Base-by-base conservation (phyloP, 2,113 vertebrate species). In the Calidris pygmaea region DNA sequence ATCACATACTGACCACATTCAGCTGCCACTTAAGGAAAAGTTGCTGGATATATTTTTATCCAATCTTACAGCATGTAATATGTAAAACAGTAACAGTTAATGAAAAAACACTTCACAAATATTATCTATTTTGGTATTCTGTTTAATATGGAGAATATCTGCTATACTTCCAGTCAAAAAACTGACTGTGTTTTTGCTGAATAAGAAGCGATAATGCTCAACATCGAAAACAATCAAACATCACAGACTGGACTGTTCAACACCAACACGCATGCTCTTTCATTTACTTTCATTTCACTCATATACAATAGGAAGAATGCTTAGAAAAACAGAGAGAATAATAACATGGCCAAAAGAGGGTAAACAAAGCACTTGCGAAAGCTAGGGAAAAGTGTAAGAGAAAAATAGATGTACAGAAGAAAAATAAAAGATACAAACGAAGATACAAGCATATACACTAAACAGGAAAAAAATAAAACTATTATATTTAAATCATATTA, bases 201-300 rank as follows among this genome's bases (percentile, higher is more conserved):
- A 41, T 43, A 14, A 18, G 18, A 63, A 63, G 55, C 26, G 4
- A 11, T 41, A 72, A 80, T 47, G 27, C 9, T 76, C 34, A 53
- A 8, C 23, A 41, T 35, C 3, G 58, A 59, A 67, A 75, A 0
- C 27, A 78, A n/a, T 26, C 20, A 56, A 41, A 77, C 21, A 29
- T 65, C 34, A 78, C 9, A 43, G 27, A 37, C 7, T 34, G 11
- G 34, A 52, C 22, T 29, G 29, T 55, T 76, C 34, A 47, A 50
- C 0, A 3, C 1, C 23, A 56, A 45, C 13, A 13, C 23, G 9
- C 2, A 1, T 45, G 29, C 52, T 66, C 52, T n/a, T 79, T 32
- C 26, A 19, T 24, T 89, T 35, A 12, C 16, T 24, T 50, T 18
- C 20, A 43, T 47, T 77, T 77, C n/a, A 6, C 35, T 52, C 35